Conservation (phyloP, 2,888 invertebrate genomes). For the Pseudanteris insignis region DNA sequence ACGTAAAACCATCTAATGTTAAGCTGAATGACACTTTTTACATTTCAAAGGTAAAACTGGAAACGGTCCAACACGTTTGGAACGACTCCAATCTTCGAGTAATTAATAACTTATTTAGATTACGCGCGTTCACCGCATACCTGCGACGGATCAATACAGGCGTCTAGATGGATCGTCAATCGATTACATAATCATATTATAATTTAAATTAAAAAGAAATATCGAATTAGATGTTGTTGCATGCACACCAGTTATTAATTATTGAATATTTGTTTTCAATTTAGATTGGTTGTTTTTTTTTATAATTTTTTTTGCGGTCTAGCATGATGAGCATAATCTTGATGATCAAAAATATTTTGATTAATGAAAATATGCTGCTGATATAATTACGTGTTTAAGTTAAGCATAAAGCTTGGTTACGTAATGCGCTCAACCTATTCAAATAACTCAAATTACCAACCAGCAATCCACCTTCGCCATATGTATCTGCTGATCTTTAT, state of each 20-base stretch:
- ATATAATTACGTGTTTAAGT: slow-evolving; percentile 34
- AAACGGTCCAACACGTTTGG: slow-evolving; percentile 49
- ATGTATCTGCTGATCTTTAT: slow-evolving; percentile 43
- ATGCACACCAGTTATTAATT: too few species aligned
- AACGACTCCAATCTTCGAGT: slow-evolving; percentile 50
- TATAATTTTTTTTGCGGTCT: too few species aligned
- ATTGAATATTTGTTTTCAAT: too few species aligned
- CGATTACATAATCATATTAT: too few species aligned
- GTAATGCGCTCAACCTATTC: slow-evolving; percentile 44
- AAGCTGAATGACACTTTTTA: slow-evolving; percentile 40
- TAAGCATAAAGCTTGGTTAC: slow-evolving; percentile 23
- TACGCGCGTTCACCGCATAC: slow-evolving; percentile 37
- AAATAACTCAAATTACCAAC: slow-evolving; percentile 43
- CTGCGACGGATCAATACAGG: slow-evolving; percentile 37
- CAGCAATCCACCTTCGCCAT: slow-evolving; percentile 13
- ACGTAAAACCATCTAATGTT: slow-evolving; percentile 20
- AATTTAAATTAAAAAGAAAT: too few species aligned
- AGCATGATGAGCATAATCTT: too few species aligned
- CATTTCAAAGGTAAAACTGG: slow-evolving; percentile 49
- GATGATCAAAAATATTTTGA: too few species aligned
- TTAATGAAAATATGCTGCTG: slow-evolving; percentile 27
- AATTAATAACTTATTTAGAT: slow-evolving; percentile 46
- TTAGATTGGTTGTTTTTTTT: too few species aligned
- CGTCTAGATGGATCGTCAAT: slow-evolving; percentile 20
- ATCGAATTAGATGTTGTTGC: too few species aligned